Evolutionary conservation across 2,888 invertebrate species (phyloP), one percentile per base, ranked within the genome.

Genomic region (Drosophila rubida): DNA sequence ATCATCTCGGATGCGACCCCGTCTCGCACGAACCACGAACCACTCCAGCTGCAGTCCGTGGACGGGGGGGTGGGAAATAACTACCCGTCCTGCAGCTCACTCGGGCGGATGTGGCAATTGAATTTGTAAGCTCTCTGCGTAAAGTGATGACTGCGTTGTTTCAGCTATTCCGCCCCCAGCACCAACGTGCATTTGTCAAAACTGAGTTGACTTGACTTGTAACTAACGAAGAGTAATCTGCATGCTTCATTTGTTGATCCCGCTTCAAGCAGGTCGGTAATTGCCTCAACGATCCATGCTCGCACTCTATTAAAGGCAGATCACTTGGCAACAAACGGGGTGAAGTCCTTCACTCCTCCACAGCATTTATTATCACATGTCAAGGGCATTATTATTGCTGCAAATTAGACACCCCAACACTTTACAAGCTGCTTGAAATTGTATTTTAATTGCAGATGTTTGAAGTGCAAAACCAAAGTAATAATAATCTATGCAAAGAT

Each of bases 101-200:
- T 41, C 42, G 53, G 25, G 14, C 85, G 82, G 74, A 84, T 77
- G 68, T 67, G 85, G 67, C 81, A 82, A 82, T 87, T 84, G 81
- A 88, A 84, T 69, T 78, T 63, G 50, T 23, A 63, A 81, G 51
- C 51, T 30, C 51, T 30, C 32, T 32, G 19, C 13, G 14, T 44
- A n/a, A 32, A 32, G 13, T 11, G 16, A 42, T 54, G 42, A 19
- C 54, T n/a, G 23, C 9, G 27, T 32, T 32, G 14, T 55, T 25
- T 35, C 19, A 45, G 50, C 46, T 69, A 59, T 54, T 58, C 11
- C 19, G n/a, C 49, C 2, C 16, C 4, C 30, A 30, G 9, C 30
- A n/a, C 60, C 53, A 45, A 30, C 3, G 42, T 42, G 13, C 19
- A 13, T 23, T 32, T 42, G 13, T 37, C 19, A 53, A 16, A 22